A percentile compares a stretch with the other conserved stretches of the same genome.
Evolutionary conservation across 2,888 invertebrate genomes (phyloP).

Genomic region (Brachyptera risi): DNA sequence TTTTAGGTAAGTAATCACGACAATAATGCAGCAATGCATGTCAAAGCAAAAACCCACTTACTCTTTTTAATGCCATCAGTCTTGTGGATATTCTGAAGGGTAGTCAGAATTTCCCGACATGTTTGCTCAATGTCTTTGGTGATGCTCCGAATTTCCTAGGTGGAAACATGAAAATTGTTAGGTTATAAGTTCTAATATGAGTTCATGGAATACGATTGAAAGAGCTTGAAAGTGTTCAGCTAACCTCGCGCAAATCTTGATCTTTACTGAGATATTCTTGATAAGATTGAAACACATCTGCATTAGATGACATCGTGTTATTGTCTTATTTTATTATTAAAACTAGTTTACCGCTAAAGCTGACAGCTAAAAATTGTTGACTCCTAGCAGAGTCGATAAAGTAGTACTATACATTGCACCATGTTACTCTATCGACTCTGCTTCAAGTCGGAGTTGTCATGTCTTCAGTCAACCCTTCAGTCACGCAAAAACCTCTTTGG

Average conservation of each 20-base stretch:
- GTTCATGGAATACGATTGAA: not conserved
- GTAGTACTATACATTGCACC: too few relatives aligned
- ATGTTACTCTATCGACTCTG: too few relatives aligned
- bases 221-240: too few relatives aligned
- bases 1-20: too few relatives aligned
- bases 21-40: too few relatives aligned
- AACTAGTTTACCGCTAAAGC: not conserved
- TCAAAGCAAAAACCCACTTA: too few relatives aligned
- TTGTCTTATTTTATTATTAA: not conserved
- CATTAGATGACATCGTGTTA: conserved; percentile 48
- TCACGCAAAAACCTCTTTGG: too few relatives aligned
- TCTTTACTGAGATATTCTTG: conserved; percentile 73
- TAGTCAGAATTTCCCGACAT: conserved; percentile 72
- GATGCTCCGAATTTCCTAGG: conserved; percentile 61
- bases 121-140: conserved; percentile 74
- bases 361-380: too few relatives aligned
- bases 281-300: conserved; percentile 67
- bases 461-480: too few relatives aligned
- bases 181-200: not conserved
- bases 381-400: too few relatives aligned
- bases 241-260: conserved; percentile 76
- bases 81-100: conserved; percentile 79
- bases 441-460: too few relatives aligned
- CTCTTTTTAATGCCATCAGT: conserved; percentile 60
- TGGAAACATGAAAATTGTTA: conserved; percentile 31